phyloP scores from a whole-genome alignment of 1,140 invertebrate species.

The Calliphora vicina region DNA sequence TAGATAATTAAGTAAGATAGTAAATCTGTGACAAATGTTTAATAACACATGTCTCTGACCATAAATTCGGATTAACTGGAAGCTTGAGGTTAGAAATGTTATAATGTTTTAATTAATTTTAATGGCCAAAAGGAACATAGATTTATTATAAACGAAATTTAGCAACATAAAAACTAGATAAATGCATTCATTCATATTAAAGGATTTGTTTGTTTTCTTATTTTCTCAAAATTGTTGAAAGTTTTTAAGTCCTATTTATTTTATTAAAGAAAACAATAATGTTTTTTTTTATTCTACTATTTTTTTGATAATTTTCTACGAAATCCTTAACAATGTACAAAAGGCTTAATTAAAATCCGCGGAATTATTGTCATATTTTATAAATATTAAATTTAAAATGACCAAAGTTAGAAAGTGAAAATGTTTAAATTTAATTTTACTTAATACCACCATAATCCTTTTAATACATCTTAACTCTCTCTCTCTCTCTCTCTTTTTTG shows the following conservation, averaged over 20 bases:
- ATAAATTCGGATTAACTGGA: slow-evolving; percentile 20
- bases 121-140: neutral
- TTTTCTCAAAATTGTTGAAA: no score
- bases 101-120: slow-evolving; percentile 26
- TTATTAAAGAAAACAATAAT: no score
- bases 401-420: neutral
- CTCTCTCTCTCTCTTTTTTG: neutral
- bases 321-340: no score
- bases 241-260: no score
- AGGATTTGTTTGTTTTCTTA: no score
- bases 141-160: no score
- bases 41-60: slow-evolving; percentile 17
- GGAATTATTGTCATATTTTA: neutral
- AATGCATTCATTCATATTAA: no score
- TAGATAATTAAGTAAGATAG: slow-evolving; percentile 23
- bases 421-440: neutral
- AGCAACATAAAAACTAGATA: no score
- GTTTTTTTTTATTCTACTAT: no score
- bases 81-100: slow-evolving; percentile 11
- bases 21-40: slow-evolving; percentile 24
- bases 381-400: no score
- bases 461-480: neutral
- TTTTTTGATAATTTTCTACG: no score
- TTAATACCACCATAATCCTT: neutral
- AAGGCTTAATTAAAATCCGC: no score